Percentiles rank a stretch among this genome's conserved stretches.
Conservation (phyloP, 2,888 invertebrate genomes). For the Didymodactylos carnosus region DNA sequence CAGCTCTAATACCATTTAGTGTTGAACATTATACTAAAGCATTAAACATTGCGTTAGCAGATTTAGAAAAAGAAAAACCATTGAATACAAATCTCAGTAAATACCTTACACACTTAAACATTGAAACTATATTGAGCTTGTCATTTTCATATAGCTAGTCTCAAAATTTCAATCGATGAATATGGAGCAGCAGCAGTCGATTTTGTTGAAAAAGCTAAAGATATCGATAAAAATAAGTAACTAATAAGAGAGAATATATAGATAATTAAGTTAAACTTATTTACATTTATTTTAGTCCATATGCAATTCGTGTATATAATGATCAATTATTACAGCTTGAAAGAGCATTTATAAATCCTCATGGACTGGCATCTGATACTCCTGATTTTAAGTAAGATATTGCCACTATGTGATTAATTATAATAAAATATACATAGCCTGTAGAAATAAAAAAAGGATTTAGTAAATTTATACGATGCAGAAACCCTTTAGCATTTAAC, state of each 20-base stretch:
- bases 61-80: too few relatives aligned
- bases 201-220: not conserved
- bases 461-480: too few relatives aligned
- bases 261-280: not conserved
- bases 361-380: not conserved
- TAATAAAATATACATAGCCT: too few relatives aligned
- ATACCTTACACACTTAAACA: too few relatives aligned
- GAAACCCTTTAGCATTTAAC: too few relatives aligned
- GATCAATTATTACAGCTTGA: conserved; percentile 13
- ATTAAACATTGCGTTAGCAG: too few relatives aligned
- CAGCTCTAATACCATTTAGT: not conserved
- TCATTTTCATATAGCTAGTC: too few relatives aligned
- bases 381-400: conserved; percentile 2
- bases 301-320: conserved; percentile 3
- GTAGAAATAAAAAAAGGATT: not conserved
- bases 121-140: too few relatives aligned
- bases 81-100: too few relatives aligned
- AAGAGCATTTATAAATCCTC: conserved; percentile 4
- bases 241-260: not conserved
- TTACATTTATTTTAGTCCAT: not conserved
- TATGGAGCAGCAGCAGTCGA: not conserved
- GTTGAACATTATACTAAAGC: not conserved
- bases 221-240: not conserved
- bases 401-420: too few relatives aligned
- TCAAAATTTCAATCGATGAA: not conserved